Base-by-base conservation (phyloP, 2,113 vertebrate species). In the Rousettus leschenaultii region DNA sequence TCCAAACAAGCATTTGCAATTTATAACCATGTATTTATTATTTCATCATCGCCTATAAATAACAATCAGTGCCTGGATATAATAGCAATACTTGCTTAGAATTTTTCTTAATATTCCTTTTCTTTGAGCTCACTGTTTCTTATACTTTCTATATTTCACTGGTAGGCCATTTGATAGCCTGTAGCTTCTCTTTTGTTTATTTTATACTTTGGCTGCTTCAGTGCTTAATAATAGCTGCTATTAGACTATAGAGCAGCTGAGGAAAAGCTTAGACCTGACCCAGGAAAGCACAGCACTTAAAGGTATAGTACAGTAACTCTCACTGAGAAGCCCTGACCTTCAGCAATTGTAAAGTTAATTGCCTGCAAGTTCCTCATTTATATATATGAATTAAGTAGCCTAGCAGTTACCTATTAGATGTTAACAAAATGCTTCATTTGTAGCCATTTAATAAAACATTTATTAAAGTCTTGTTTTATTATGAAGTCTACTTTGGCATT, bases 401-500 rank as follows among this genome's bases (percentile, higher is more conserved):
- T 96, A 70, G 40, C 97, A 95, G 89, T 92, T 92, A 97, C 91
- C 86, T 97, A 91, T 88, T 92, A 84, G 43, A 8, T 4, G 33
- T 92, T 95, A 97, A 96, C 91, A 77, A 90, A 95, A 86, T 33
- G 61, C 87, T 71, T 98, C 93, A 38, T 94, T 57, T 43, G 68
- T 91, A 89, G 66, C 66, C 57, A 94, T 94, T 96, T 98, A 89
- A 95, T 96, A 95, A 97, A 97, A 97, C 95, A 97, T 98, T 97
- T 97, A 89, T 97, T 98, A 61, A 95, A 55, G 43, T 95, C 18
- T 74, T 85, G 30, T 89, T 97, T 97, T 97, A 93, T 94, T 95
- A 33, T 94, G 57, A 96, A 70, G 84, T 57, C 75, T 92, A 68
- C 91, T 95, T 96, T 89, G 94, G 94, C 87, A 74, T 66, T 7